These are phyloP conservation scores for Babylonia areolata DNA, from an alignment of 1,140 invertebrate genomes.

Conservation along the genomic window DNA sequence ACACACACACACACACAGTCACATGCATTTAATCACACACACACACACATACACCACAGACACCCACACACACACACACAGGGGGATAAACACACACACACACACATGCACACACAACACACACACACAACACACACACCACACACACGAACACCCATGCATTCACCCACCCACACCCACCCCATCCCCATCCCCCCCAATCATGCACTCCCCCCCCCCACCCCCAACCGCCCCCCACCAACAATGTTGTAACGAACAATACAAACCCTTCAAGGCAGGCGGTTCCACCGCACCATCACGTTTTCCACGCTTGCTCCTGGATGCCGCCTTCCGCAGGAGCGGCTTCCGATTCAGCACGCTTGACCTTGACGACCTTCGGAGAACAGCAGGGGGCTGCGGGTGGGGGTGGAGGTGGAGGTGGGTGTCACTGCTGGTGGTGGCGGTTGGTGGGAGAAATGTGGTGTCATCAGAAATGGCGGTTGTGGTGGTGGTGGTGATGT, in stretches of 20 bases:
- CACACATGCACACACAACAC: not conserved
- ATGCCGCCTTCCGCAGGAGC: not conserved
- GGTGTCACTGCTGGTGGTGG: no score
- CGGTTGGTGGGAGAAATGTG: no score
- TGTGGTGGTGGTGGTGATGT: no score
- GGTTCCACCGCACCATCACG: not conserved
- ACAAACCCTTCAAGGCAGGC: no score
- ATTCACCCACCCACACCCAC: not conserved
- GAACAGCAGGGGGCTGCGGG: not conserved
- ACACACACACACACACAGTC: not conserved
- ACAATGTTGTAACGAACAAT: no score
- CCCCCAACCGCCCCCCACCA: no score
- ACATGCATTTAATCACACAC: not conserved
- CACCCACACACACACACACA: not conserved
- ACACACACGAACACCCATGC: not conserved
- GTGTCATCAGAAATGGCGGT: no score
- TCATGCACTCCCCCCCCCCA: not conserved
- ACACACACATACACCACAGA: no score
- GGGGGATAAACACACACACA: constrained; percentile 11
- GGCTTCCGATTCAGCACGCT: not conserved
- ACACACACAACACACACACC: not conserved
- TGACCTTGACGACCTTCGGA: not conserved
- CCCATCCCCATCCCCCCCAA: not conserved
- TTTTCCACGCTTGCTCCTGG: not conserved
- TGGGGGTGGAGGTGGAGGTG: no score